These are phyloP conservation scores for Falcaria lacertinaria DNA, from an alignment of 2,888 invertebrate genomes.

Conservation along the genomic window DNA sequence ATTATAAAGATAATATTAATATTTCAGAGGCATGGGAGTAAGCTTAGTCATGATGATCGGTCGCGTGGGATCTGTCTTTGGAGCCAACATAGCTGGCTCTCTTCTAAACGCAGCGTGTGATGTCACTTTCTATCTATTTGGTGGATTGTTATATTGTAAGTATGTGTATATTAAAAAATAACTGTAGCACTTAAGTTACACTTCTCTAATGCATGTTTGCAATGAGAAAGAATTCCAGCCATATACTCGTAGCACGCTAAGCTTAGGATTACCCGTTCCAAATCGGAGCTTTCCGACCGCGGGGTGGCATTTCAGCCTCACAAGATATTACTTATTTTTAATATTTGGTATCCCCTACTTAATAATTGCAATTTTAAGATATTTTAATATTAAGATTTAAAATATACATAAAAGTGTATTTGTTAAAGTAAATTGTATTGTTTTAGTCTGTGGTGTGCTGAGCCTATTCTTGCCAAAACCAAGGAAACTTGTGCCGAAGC, in stretches of 20 bases:
- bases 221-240: too few species aligned
- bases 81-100: slow-evolving; percentile 71
- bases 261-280: too few species aligned
- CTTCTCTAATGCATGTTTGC: too few species aligned
- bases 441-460: slow-evolving; percentile 1
- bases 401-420: neutral
- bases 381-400: neutral
- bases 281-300: too few species aligned
- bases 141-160: slow-evolving; percentile 28
- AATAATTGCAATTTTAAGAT: too few species aligned
- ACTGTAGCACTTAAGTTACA: too few species aligned
- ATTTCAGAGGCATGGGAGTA: slow-evolving; percentile 62
- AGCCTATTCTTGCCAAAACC: neutral
- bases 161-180: too few species aligned
- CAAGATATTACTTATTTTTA: too few species aligned
- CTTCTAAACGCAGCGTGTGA: slow-evolving; percentile 71
- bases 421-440: neutral
- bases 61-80: slow-evolving; percentile 69
- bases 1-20: neutral
- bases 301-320: too few species aligned
- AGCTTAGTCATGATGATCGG: slow-evolving; percentile 69
- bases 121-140: slow-evolving; percentile 68
- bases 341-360: too few species aligned
- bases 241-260: too few species aligned
- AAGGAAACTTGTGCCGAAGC: neutral